These are phyloP conservation scores for Caenorhabditis briggsae DNA, from an alignment of 1,140 invertebrate species.

Conservation along the genomic window DNA sequence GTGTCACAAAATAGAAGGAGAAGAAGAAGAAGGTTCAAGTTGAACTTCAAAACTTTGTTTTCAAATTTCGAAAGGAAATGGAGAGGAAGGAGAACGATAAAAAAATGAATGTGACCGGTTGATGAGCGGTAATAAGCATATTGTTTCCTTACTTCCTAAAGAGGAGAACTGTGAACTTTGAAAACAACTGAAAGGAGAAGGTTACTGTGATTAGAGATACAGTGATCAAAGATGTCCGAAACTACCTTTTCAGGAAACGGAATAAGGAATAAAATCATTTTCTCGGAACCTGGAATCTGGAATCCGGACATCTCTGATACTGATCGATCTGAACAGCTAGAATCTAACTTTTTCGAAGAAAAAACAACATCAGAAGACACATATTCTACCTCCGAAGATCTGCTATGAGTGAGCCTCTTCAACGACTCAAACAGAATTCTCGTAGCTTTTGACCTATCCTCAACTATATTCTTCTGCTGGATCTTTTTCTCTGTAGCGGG, in stretches of 20 bases:
- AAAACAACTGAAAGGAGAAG: background rate
- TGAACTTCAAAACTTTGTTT: constrained; percentile 31
- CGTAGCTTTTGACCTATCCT: background rate
- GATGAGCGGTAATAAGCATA: background rate
- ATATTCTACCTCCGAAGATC: constrained; percentile 31
- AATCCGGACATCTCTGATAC: too few relatives aligned
- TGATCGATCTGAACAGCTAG: too few relatives aligned
- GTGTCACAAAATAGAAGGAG: background rate
- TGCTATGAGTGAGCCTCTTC: constrained; percentile 21
- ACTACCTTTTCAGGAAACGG: background rate
- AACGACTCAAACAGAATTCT: constrained; percentile 16
- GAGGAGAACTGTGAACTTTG: background rate
- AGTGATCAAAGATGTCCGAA: background rate
- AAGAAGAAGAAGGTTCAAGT: background rate
- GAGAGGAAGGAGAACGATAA: background rate
- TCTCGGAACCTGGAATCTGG: too few relatives aligned
- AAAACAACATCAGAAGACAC: background rate
- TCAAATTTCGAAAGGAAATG: background rate
- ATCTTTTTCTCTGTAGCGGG: background rate
- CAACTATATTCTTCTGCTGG: background rate
- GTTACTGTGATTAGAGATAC: background rate
- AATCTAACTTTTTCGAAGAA: background rate
- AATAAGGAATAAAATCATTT: background rate
- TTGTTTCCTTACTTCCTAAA: background rate
- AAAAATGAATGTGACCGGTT: background rate